A percentile compares a stretch with the other conserved stretches of the same genome.
Conservation (phyloP, 2,113 vertebrate genomes). For the Cebidichthys violaceus region DNA sequence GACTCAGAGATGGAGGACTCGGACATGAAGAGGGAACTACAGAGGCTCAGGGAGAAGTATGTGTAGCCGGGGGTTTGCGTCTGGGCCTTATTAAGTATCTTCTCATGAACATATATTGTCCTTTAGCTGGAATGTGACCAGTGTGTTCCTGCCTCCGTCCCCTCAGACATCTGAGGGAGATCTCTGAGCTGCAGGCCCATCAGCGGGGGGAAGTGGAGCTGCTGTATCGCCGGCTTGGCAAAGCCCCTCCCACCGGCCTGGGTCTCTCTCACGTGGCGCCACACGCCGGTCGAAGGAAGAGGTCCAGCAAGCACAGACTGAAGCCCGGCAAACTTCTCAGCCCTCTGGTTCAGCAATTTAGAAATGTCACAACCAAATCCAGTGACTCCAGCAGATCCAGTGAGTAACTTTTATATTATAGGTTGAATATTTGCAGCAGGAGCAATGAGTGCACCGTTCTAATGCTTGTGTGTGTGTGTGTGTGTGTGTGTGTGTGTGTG, state of each 20-base stretch:
- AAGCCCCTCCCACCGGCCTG: slow-evolving; percentile 89
- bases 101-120: not conserved
- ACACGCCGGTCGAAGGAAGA: slow-evolving; percentile 87
- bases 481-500: slow-evolving; percentile 25
- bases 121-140: slow-evolving; percentile 23
- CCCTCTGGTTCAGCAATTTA: slow-evolving; percentile 95
- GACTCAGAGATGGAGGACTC: slow-evolving; percentile 97
- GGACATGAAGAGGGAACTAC: slow-evolving; percentile 93
- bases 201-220: slow-evolving; percentile 96
- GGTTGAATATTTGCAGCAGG: not conserved
- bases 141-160: not conserved
- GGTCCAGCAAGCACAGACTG: slow-evolving; percentile 92
- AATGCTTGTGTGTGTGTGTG: slow-evolving; percentile 16
- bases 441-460: not conserved
- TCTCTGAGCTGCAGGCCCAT: slow-evolving; percentile 94
- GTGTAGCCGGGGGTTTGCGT: slow-evolving; percentile 36
- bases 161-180: slow-evolving; percentile 94
- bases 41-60: slow-evolving; percentile 95
- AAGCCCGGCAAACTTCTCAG: slow-evolving; percentile 94
- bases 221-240: slow-evolving; percentile 91
- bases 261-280: slow-evolving; percentile 90
- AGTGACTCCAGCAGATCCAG: slow-evolving; percentile 87
- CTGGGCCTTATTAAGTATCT: not conserved
- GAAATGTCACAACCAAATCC: slow-evolving; percentile 89
- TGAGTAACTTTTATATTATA: slow-evolving; percentile 67